Evolutionary conservation across 2,113 vertebrate genomes (phyloP), one percentile per base, ranked within the genome.

Genomic region (Sterrhoptilus dennistouni): DNA sequence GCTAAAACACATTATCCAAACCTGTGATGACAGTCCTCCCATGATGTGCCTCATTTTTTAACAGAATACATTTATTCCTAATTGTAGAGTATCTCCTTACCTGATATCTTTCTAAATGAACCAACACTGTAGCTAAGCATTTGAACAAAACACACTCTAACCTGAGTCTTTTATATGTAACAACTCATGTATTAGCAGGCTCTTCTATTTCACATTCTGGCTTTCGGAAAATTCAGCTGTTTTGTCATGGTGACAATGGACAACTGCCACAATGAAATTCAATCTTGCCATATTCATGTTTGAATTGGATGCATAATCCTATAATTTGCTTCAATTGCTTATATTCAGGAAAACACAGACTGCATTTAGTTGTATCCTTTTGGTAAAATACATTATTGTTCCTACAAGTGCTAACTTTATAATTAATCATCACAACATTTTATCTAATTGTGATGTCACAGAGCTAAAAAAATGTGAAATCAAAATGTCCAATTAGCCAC

Each of bases 221-320:
- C 33, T 97, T 96, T 94, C 63, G 87, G 93, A 90, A 89, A 50
- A 45, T 91, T 61, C 28, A 69, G 9, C 61, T 90, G 14, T 65
- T 88, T 94, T 31, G 8, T 80, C 53, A 53, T 57, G n/a, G 64
- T 68, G 10, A 72, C 80, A 96, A 89, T 72, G 21, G 25, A 28
- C 61, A 77, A 40, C 17, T 59, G 40, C 63, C 65, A 91, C 45
- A 57, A 44, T 70, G 31, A 95, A 96, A 95, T 82, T 74, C 63
- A 95, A 28, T 61, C 80, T 59, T 88, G 49, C 66, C 83, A 82
- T 36, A 86, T 76, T 85, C 27, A 53, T 78, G n/a, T 93, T 95
- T 91, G 21, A 72, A 93, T 96, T 95, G 95, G 60, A 47, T 2
- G 7, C 49, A 77, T 66, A 66, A 40, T 69, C 38, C 56, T 31